Conservation (phyloP, 1,140 invertebrate species). For the Pachypsylla venusta region DNA sequence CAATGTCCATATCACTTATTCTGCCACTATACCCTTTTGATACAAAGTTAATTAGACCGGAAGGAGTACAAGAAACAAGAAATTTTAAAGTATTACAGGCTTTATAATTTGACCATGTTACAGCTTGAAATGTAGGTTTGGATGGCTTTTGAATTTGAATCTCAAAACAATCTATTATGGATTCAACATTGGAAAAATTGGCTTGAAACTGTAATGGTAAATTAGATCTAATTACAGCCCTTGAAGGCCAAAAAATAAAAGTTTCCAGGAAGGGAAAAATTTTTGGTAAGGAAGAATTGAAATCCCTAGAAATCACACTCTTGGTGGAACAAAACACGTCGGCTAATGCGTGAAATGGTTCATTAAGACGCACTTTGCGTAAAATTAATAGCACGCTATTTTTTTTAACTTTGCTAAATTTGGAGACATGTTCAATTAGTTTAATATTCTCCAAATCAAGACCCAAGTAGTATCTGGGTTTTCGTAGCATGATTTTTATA, state of each 20-base stretch:
- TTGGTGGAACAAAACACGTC: constrained; percentile 9
- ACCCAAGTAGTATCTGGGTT: neutral
- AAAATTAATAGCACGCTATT: neutral
- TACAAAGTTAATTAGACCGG: constrained; percentile 32
- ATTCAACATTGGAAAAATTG: constrained; percentile 13
- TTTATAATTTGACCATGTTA: constrained; percentile 35
- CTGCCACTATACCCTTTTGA: constrained; percentile 31
- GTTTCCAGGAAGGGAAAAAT: constrained; percentile 8
- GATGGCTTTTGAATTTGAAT: constrained; percentile 32
- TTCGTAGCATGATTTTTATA: neutral
- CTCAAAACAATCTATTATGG: constrained; percentile 29
- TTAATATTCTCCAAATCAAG: constrained; percentile 1
- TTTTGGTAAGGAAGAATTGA: constrained; percentile 6
- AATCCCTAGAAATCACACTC: neutral
- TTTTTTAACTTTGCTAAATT: neutral
- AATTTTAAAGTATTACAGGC: constrained; percentile 35
- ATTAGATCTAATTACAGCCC: constrained; percentile 20
- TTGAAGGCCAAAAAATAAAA: constrained; percentile 15
- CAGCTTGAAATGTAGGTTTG: constrained; percentile 28
- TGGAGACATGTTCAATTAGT: constrained; percentile 1
- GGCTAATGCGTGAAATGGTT: constrained; percentile 10
- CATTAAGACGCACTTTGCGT: constrained; percentile 8
- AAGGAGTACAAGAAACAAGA: constrained; percentile 31
- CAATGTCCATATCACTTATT: constrained; percentile 26
- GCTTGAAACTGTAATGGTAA: constrained; percentile 8